These are phyloP conservation scores for Etheostoma spectabile DNA, from an alignment of 2,113 vertebrate genomes.

Conservation along the genomic window DNA sequence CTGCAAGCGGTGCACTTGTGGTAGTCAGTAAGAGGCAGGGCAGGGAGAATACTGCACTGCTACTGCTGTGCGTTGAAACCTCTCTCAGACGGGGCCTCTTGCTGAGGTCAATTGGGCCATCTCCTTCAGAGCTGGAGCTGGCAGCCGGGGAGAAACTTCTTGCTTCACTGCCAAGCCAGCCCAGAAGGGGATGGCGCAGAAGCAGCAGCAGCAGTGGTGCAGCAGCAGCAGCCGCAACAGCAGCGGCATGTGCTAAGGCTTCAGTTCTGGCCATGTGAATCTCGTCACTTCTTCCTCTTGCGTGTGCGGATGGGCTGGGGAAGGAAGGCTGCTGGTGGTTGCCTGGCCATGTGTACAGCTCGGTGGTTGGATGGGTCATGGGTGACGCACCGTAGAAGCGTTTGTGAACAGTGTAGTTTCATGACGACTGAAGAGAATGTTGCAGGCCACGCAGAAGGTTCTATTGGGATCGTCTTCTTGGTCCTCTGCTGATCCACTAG, in stretches of 20 bases:
- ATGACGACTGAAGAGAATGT: constrained; percentile 96
- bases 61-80: too few relatives aligned
- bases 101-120: constrained; percentile 94
- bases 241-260: constrained; percentile 69
- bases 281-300: constrained; percentile 90
- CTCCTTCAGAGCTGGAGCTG: constrained; percentile 84
- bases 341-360: constrained; percentile 66
- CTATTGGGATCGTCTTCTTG: constrained; percentile 90
- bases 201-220: constrained; percentile 38
- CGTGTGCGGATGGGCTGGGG: constrained; percentile 87
- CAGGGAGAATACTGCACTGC: too few relatives aligned
- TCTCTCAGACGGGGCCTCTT: constrained; percentile 89
- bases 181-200: constrained; percentile 58
- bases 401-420: constrained; percentile 96
- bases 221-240: constrained; percentile 50
- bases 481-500: constrained; percentile 87
- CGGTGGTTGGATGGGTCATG: constrained; percentile 92
- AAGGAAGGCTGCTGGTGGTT: constrained; percentile 73
- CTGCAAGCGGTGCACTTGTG: constrained; percentile 96
- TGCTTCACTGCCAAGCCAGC: constrained; percentile 73
- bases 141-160: constrained; percentile 62
- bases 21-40: too few relatives aligned
- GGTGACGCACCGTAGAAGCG: constrained; percentile 95
- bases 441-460: constrained; percentile 94
- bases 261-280: constrained; percentile 86